Evolutionary conservation across 2,797 vertebrate genomes (phyloP), one percentile per base, ranked within the genome.

Genomic region (Meriones psammophilus): DNA sequence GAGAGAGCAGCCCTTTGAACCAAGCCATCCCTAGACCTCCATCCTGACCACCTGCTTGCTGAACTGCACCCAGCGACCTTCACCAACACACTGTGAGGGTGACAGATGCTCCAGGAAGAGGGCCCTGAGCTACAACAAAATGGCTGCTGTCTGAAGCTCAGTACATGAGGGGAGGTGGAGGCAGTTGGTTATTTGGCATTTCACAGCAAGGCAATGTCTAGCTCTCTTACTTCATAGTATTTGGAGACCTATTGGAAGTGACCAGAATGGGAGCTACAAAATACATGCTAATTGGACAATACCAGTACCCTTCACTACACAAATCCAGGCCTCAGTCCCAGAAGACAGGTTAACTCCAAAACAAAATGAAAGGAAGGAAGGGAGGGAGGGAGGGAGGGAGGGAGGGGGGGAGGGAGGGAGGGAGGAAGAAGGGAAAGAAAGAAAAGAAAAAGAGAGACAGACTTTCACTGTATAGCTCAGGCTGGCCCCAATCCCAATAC

Each of bases 211-310:
- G 66, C n/a, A 15, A 77, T 0, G 46, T 46, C 81, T 50, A 18
- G 20, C 83, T 77, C 78, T 73, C 42, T 56, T 64, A 58, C 8
- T 4, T 62, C 69, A 54, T 22, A n/a, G 10, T 7, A 7, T 4
- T 2, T 33, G 6, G 60, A 66, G 15, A 46, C 56, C 50, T 50
- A 50, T 50, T 50, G 50, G 50, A 8, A 50, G 8, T 50, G 15
- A 33, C 46, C 62, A 10, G 68, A 10, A 50, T 0, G 2, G 58
- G 15, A n/a, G 4, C 46, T 5, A 1, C 54, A 18, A 28, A 30
- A 64, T 8, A 13, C 0, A 9, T 2, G 8, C 42, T 17, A 36
- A 26, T 2, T 28, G 9, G 33, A 3, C 33, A 28, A 28, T 0
- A 0, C 71, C 46, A 14, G 18, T 4, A 0, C 15, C 46, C 28